Percentiles rank a stretch among this genome's conserved stretches.
Conservation (phyloP, 2,888 invertebrate genomes). For the Aromia moschata region DNA sequence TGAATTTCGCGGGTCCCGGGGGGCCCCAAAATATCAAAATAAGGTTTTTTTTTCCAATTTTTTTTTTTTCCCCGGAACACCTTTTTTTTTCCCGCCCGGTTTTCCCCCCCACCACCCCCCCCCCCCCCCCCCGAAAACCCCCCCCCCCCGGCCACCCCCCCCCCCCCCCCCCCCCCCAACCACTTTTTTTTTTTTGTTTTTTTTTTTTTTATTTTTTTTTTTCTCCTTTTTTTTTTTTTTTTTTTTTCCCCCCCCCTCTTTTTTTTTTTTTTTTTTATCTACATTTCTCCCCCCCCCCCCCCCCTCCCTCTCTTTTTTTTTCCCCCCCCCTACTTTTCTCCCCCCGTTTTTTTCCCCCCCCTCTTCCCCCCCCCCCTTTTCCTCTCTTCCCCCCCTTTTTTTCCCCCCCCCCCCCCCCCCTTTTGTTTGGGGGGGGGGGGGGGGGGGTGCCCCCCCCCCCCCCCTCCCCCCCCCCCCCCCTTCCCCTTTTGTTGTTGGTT, state of each 20-base stretch:
- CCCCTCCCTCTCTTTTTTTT: neutral
- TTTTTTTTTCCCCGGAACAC: neutral
- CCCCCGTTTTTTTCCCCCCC: neutral
- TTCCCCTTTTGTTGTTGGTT: no score
- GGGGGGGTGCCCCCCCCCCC: no score
- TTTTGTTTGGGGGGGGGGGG: neutral
- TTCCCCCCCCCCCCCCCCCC: neutral
- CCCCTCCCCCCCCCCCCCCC: no score
- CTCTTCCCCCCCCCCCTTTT: neutral
- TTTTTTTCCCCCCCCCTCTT: neutral
- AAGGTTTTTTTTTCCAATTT: no score
- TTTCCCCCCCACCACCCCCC: constrained; percentile 1
- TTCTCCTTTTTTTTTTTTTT: neutral
- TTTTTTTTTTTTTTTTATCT: neutral
- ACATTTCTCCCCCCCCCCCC: neutral
- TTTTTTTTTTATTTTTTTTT: neutral
- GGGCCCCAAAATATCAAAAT: no score
- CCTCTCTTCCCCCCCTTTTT: no score
- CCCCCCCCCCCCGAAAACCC: no score
- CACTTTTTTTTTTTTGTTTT: no score
- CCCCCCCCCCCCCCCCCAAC: no score
- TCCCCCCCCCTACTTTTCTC: neutral
- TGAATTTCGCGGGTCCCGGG: no score
- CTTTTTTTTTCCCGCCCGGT: neutral
- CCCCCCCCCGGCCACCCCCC: no score